Conservation (phyloP, 1,140 invertebrate species). For the Lysiphlebus fabarum region DNA sequence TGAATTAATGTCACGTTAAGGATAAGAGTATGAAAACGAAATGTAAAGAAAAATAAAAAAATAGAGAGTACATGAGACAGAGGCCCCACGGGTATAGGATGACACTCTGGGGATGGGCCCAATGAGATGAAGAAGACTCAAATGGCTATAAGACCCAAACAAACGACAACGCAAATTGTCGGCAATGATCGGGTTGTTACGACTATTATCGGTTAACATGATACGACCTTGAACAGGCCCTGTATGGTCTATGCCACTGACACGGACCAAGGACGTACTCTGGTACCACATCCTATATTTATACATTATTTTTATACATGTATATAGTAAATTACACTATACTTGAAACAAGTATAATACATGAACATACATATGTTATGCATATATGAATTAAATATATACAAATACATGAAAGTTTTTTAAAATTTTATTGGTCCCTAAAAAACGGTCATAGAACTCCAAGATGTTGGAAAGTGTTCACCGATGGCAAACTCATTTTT, state of each 20-base stretch:
- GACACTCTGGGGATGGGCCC: slow-evolving; percentile 36
- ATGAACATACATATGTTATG: slow-evolving; percentile 4
- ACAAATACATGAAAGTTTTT: slow-evolving; percentile 1
- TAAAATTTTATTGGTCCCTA: slow-evolving; percentile 45
- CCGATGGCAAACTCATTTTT: slow-evolving; percentile 9
- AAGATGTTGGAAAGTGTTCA: slow-evolving; percentile 20
- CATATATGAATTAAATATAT: slow-evolving; percentile 17
- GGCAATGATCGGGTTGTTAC: slow-evolving; percentile 36
- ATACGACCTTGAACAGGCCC: slow-evolving; percentile 54
- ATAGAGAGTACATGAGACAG: slow-evolving; percentile 25
- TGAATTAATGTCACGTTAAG: slow-evolving; percentile 21
- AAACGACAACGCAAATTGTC: slow-evolving; percentile 10
- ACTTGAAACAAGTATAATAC: too few relatives aligned
- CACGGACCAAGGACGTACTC: slow-evolving; percentile 55
- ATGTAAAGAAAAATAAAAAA: slow-evolving; percentile 19
- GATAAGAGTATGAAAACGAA: slow-evolving; percentile 8
- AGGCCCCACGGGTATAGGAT: slow-evolving; percentile 50
- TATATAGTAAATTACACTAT: too few relatives aligned
- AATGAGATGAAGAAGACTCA: slow-evolving; percentile 6
- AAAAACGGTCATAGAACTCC: slow-evolving; percentile 54
- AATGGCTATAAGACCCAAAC: too few relatives aligned
- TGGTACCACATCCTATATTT: slow-evolving; percentile 27
- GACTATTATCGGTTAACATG: slow-evolving; percentile 33
- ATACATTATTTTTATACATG: too few relatives aligned
- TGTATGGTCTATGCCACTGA: slow-evolving; percentile 57